These are phyloP conservation scores for Colletes latitarsis DNA, from an alignment of 1,140 invertebrate genomes.

Conservation along the genomic window DNA sequence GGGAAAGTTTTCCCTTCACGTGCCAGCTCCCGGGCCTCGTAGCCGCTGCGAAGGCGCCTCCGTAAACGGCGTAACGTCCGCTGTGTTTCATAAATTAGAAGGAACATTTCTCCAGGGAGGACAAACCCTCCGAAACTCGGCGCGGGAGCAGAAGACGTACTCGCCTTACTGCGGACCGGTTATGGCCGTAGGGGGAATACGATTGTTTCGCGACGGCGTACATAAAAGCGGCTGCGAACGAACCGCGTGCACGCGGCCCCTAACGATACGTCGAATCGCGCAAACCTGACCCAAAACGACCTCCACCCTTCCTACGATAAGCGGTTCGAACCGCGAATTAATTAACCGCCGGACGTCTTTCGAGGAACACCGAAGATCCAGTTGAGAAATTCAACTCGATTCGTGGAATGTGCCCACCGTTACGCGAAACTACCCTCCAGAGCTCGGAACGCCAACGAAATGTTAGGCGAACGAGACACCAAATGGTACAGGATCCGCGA, in stretches of 20 bases:
- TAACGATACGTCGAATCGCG: slow-evolving; percentile 49
- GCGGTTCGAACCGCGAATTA: slow-evolving; percentile 42
- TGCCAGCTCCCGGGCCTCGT: slow-evolving; percentile 26
- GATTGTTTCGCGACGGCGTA: slow-evolving; percentile 62
- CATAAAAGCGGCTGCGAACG: slow-evolving; percentile 44
- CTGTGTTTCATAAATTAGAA: slow-evolving; percentile 63
- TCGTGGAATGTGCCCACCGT: neutral
- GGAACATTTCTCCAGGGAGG: slow-evolving; percentile 59
- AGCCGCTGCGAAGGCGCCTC: slow-evolving; percentile 29
- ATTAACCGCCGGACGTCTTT: slow-evolving; percentile 49
- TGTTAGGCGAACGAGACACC: no score
- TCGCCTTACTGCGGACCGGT: slow-evolving; percentile 37
- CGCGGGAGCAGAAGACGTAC: slow-evolving; percentile 47
- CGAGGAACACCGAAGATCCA: neutral
- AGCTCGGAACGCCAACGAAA: neutral
- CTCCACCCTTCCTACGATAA: slow-evolving; percentile 23
- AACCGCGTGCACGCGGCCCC: slow-evolving; percentile 23
- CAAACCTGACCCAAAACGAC: neutral
- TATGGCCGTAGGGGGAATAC: slow-evolving; percentile 65
- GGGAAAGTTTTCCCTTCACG: slow-evolving; percentile 53
- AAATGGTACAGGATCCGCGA: no score
- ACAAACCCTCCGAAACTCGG: slow-evolving; percentile 58
- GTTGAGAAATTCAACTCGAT: slow-evolving; percentile 9
- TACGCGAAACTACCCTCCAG: neutral
- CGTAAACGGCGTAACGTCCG: slow-evolving; percentile 61